phyloP scores from a whole-genome alignment of 2,797 vertebrate genomes.

The Arrhamphus sclerolepis region DNA sequence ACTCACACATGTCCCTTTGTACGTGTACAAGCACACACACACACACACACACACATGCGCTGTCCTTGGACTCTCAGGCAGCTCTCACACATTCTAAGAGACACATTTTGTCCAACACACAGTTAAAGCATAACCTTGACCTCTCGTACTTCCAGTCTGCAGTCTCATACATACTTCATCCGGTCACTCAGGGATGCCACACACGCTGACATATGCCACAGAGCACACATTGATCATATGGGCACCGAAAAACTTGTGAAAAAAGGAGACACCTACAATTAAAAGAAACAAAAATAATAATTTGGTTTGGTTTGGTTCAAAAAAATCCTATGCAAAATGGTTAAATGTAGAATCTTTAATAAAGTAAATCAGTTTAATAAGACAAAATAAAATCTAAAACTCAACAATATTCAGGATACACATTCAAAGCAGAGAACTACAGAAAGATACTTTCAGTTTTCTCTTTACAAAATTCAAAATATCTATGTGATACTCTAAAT shows the following conservation, averaged over 20 bases:
- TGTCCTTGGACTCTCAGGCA: slow-evolving; percentile 37
- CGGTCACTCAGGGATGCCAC: slow-evolving; percentile 28
- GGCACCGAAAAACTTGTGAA: slow-evolving; percentile 8
- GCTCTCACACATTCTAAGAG: slow-evolving; percentile 13
- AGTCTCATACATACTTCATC: slow-evolving; percentile 62
- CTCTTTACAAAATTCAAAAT: background rate
- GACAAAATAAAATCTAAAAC: background rate
- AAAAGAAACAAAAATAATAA: too few relatives aligned
- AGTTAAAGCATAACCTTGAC: slow-evolving; percentile 68
- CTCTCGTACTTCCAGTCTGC: slow-evolving; percentile 32
- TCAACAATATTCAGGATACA: background rate
- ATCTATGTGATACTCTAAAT: background rate
- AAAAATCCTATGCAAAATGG: background rate
- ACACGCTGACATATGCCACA: slow-evolving; percentile 22
- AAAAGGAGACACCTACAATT: background rate
- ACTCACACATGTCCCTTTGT: slow-evolving; percentile 16
- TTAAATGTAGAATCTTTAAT: too few relatives aligned
- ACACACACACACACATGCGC: slow-evolving; percentile 5
- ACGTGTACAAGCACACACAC: slow-evolving; percentile 17
- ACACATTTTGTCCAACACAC: slow-evolving; percentile 39
- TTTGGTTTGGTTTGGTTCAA: too few relatives aligned
- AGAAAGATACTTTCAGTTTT: background rate
- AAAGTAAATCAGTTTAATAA: too few relatives aligned
- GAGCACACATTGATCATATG: slow-evolving; percentile 28
- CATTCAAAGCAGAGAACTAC: background rate